Evolutionary conservation across 35 echinoderm and acorn worm species (phyloP), one percentile per base, ranked within the genome.

Genomic region (Holothuria glaberrima): DNA sequence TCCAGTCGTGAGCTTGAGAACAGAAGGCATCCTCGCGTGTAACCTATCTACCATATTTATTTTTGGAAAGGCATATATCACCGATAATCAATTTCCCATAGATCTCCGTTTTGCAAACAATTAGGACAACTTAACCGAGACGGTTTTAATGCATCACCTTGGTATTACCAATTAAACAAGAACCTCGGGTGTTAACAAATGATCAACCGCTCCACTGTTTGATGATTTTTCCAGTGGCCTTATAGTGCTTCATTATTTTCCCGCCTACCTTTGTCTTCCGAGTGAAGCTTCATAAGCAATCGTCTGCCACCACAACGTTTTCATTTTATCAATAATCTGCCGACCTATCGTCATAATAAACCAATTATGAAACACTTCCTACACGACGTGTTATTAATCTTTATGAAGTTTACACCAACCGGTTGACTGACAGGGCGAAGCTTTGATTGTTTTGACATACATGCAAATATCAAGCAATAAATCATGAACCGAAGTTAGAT

Each of bases 101-200:
- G 71, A 38, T 75, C 50, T 75, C 44, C 71, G 71, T 41, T 75
- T 75, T 75, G 17, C 29, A 75, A 75, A 75, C 71, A 75, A 75
- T 75, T 75, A 75, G 71, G 50, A 17, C 31, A 38, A 41, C 71
- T 75, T 75, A 75, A n/a, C 34, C 33, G 38, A 30, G 33, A 75
- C 44, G 31, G 34, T 32, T 31, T 73, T 75, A 75, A 75, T 75
- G 44, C 29, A 75, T 75, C 24, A 75, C 34, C 34, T 31, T 41
- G 21, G 20, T 75, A 75, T n/a, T 75, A 75, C 71, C 71, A 75
- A 75, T 75, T 75, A 75, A 75, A 75, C 71, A 75, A 75, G 71
- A 32, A 45, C 18, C 34, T 41, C 31, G 31, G 29, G 44, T 75
- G 71, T 75, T 75, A 75, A 75, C 71, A 75, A 75, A 75, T 75